Base-by-base conservation (phyloP, 2,113 vertebrate genomes). In the Dryoscopus gambensis region DNA sequence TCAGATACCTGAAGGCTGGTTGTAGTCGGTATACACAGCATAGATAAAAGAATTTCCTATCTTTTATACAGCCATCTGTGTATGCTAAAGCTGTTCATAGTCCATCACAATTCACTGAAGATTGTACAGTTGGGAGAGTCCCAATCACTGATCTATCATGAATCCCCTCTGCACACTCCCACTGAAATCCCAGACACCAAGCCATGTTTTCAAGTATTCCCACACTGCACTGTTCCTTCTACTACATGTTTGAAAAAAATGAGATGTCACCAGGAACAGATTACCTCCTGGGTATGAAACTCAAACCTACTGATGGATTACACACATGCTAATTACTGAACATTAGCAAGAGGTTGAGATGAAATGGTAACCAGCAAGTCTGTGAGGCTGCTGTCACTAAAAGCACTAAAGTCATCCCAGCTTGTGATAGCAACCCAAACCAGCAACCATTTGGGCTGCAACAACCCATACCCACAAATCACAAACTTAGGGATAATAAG, bases 121-220 rank as follows among this genome's bases (percentile, higher is more conserved):
- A 47, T 6, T 3, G 0, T 22, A 59, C 17, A 50, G 40, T 0
- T 77, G 1, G 50, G 76, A 71, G 30, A 71, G 9, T 9, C 40
- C 14, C 15, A 63, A 4, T 24, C 18, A 50, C 37, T 50, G 56
- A 27, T 47, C 13, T 69, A 25, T 7, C 39, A 17, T 6, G 6
- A 70, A 79, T 50, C 25, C 39, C 46, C 28, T 60, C 35, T 57
- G 21, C 28, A 23, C 10, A 6, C 11, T 87, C 31, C 13, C 42
- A 17, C 56, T 73, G 20, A n/a, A 65, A 27, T 33, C 16, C n/a
- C 55, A 89, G 40, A 53, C 27, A 56, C 5, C 8, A 86, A 62
- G 9, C 5, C 2, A 2, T 13, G 23, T 35, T 44, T 55, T 23
- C 47, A 42, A 33, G 33, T 15, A 63, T 18, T 40, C 9, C 16